These are phyloP conservation scores for Adela reaumurella DNA, from an alignment of 2,888 invertebrate genomes.

Conservation along the genomic window DNA sequence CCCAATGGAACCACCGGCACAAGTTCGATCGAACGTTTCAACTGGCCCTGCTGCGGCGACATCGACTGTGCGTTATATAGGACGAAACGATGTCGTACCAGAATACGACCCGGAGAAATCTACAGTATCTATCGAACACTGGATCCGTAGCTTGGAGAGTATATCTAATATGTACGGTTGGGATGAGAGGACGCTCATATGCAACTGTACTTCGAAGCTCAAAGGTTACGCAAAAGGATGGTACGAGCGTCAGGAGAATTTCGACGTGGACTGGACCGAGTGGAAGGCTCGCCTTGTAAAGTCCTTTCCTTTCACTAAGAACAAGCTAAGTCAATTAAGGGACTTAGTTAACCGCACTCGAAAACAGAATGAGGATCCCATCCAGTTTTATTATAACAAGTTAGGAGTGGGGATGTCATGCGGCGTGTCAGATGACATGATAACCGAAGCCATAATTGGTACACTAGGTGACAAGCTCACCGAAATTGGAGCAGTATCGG, in stretches of 20 bases:
- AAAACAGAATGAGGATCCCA: slow-evolving; percentile 7
- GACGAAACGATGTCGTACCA: too few species aligned
- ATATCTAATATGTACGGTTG: too few species aligned
- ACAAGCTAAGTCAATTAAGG: slow-evolving; percentile 7
- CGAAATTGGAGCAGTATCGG: slow-evolving; percentile 7
- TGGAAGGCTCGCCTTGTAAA: slow-evolving; percentile 8
- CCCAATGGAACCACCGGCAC: too few species aligned
- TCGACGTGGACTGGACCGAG: slow-evolving; percentile 9
- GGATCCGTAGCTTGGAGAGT: too few species aligned
- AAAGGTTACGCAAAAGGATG: too few species aligned
- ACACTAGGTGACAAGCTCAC: slow-evolving; percentile 8
- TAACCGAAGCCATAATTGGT: slow-evolving; percentile 8
- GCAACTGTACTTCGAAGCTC: too few species aligned
- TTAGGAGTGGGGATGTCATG: slow-evolving; percentile 10
- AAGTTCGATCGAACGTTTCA: too few species aligned
- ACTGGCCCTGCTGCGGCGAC: too few species aligned
- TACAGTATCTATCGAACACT: too few species aligned
- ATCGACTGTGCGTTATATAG: too few species aligned
- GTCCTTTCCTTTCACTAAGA: slow-evolving; percentile 10
- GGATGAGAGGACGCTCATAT: too few species aligned
- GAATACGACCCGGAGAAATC: too few species aligned
- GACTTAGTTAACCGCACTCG: slow-evolving; percentile 8
- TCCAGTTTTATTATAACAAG: slow-evolving; percentile 10
- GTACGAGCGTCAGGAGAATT: slow-evolving; percentile 7
- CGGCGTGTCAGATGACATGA: slow-evolving; percentile 6